Evolutionary conservation across 30 jellyfish, hydroid and myxozoan genomes (phyloP).

Genomic region (Hydractinia echinata): DNA sequence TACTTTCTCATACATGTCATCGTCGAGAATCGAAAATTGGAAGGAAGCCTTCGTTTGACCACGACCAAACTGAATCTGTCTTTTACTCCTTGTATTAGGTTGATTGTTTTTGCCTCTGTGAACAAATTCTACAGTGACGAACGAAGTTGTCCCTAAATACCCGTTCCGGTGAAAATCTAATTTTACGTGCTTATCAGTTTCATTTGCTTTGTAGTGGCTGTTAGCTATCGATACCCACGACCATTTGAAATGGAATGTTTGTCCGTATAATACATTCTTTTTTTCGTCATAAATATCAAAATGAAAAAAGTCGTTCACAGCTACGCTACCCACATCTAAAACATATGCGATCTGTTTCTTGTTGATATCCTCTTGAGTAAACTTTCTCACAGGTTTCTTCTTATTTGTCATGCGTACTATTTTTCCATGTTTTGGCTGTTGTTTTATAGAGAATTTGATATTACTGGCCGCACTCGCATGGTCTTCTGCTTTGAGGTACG

Average conservation of each 20-base stretch:
- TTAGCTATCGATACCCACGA: slow-evolving; percentile 66
- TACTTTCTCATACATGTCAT: slow-evolving; percentile 50
- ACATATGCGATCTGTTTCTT: slow-evolving; percentile 49
- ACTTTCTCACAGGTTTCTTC: slow-evolving; percentile 28
- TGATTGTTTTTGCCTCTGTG: slow-evolving; percentile 60
- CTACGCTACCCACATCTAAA: slow-evolving; percentile 45
- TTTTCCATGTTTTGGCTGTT: slow-evolving; percentile 75
- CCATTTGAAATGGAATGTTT: slow-evolving; percentile 82
- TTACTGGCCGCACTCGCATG: slow-evolving; percentile 46
- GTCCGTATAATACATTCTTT: slow-evolving; percentile 59
- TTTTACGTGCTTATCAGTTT: slow-evolving; percentile 56
- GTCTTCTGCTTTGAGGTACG: slow-evolving; percentile 63
- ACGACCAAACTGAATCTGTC: slow-evolving; percentile 72
- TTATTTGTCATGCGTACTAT: slow-evolving; percentile 42
- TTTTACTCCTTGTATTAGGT: slow-evolving; percentile 47
- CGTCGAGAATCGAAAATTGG: slow-evolving; percentile 56
- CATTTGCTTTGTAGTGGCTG: slow-evolving; percentile 56
- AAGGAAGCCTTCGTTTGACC: slow-evolving; percentile 66
- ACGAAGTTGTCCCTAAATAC: slow-evolving; percentile 66
- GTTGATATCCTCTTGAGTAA: slow-evolving; percentile 69
- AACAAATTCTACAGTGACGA: slow-evolving; percentile 45
- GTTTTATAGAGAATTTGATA: slow-evolving; percentile 36
- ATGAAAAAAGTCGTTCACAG: slow-evolving; percentile 74
- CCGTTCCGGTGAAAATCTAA: slow-evolving; percentile 67
- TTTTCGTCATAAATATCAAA: slow-evolving; percentile 72